Conservation (phyloP, 2,797 vertebrate genomes). For the Alauda arvensis region DNA sequence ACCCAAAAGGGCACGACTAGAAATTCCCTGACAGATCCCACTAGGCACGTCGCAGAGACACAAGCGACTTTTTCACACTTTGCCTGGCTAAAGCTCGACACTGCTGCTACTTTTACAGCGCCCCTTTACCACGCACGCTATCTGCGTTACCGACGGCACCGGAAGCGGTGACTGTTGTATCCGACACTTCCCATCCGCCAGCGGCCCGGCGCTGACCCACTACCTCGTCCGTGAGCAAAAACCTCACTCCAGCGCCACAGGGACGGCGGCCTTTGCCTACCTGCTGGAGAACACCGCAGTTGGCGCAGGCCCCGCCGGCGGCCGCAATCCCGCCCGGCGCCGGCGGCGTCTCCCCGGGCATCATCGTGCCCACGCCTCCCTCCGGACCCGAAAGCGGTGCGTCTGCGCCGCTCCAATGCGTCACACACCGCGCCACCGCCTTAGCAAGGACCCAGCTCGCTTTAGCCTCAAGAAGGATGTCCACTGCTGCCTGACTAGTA, state of each 20-base stretch:
- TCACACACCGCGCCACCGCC: neutral
- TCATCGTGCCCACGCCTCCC: slow-evolving; percentile 75
- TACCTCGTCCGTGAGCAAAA: neutral
- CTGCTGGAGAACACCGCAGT: slow-evolving; percentile 82
- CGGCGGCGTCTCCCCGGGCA: slow-evolving; percentile 89
- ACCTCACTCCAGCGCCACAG: neutral
- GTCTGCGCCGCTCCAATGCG: rapidly evolving
- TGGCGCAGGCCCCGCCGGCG: slow-evolving; percentile 80
- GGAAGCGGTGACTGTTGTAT: rapidly evolving
- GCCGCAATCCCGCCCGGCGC: slow-evolving; percentile 74
- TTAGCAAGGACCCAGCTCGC: neutral
- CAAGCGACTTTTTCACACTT: rapidly evolving
- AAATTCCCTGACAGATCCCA: neutral
- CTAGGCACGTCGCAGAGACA: neutral
- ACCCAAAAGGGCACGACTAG: neutral
- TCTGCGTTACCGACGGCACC: neutral
- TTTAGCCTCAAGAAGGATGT: rapidly evolving
- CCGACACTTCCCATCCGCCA: neutral
- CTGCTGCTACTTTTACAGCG: rapidly evolving
- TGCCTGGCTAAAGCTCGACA: neutral
- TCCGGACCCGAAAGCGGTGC: neutral
- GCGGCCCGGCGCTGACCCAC: too few relatives aligned
- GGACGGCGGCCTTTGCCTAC: neutral
- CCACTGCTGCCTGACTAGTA: rapidly evolving
- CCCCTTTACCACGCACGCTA: rapidly evolving